These are phyloP conservation scores for Chaetodon auriga DNA, from an alignment of 2,113 vertebrate species.

Conservation along the genomic window DNA sequence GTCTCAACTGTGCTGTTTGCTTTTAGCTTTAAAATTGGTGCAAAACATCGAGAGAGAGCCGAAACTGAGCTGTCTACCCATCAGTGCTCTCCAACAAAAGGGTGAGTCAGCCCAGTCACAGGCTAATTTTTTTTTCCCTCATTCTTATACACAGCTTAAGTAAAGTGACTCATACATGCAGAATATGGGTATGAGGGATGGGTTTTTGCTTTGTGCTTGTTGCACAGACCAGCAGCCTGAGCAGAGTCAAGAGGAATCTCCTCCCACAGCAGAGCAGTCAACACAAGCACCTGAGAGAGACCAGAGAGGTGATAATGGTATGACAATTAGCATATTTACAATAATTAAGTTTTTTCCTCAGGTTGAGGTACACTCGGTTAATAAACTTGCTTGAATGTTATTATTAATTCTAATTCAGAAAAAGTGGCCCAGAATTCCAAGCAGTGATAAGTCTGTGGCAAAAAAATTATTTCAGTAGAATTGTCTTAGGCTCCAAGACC, in stretches of 20 bases:
- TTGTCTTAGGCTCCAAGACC: too few species aligned
- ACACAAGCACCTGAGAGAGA: neutral
- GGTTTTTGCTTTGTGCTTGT: conserved; percentile 27
- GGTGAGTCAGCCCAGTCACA: conserved; percentile 43
- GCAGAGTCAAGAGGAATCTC: conserved; percentile 3
- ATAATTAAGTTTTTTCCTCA: neutral
- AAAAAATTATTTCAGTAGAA: too few species aligned
- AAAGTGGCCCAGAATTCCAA: too few species aligned
- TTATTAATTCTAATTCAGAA: too few species aligned
- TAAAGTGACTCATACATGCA: neutral
- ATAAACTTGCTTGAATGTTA: too few species aligned
- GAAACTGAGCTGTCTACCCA: neutral
- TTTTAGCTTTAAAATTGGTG: conserved; percentile 60
- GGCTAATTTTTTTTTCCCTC: neutral
- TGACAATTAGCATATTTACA: neutral
- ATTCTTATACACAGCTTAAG: neutral
- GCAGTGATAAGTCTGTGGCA: too few species aligned
- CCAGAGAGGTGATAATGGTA: conserved; percentile 24
- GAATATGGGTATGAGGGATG: neutral
- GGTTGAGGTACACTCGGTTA: neutral
- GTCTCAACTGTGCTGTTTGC: neutral
- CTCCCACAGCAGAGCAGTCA: neutral
- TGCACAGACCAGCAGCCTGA: conserved; percentile 20
- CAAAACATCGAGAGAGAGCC: neutral
- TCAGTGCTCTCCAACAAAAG: neutral